Evolutionary conservation across 2,797 vertebrate species (phyloP), one percentile per base, ranked within the genome.

Genomic region (Choloepus didactylus): DNA sequence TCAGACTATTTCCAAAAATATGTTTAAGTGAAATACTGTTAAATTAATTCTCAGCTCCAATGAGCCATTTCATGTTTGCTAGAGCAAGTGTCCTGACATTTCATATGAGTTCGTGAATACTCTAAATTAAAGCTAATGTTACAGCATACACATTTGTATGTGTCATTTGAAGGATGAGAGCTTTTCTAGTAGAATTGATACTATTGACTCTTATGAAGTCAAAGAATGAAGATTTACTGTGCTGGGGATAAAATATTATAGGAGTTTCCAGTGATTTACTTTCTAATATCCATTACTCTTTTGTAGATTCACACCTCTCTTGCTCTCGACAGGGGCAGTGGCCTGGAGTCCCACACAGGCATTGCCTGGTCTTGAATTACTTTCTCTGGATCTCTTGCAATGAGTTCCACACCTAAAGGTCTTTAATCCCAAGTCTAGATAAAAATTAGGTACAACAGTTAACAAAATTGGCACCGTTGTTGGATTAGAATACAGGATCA

Each of bases 341-440:
- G 1, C 75, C 35, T 41, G 10, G 27, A 60, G 75, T n/a, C 5
- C n/a, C 31, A n/a, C 3, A 54, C 5, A 1, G 38, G 29, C 16
- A 44, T 6, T 88, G 44, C 69, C 0, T 31, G 51, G 49, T 6
- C 46, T 59, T 66, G 7, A 56, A 25, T 29, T 11, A 41, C 25
- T 23, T 88, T 76, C 66, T 87, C 60, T 87, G 44, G n/a, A 62
- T 23, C 69, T 73, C 73, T 14, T 46, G n/a, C 73, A 86, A 76
- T 80, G 14, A 85, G 83, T 83, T 29, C 9, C 21, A n/a, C 0
- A 5, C 23, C 69, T 51, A 76, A 14, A 89, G 60, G n/a, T 35
- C 70, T 62, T 60, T 10, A 81, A 35, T 79, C 16, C 72, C 41
- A 56, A 54, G 16, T 56, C n/a, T 46, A 44, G 41, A 54, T 25